A percentile compares a stretch with the other conserved stretches of the same genome.
Conservation (phyloP, 2,113 vertebrate species). For the Bubo bubo region DNA sequence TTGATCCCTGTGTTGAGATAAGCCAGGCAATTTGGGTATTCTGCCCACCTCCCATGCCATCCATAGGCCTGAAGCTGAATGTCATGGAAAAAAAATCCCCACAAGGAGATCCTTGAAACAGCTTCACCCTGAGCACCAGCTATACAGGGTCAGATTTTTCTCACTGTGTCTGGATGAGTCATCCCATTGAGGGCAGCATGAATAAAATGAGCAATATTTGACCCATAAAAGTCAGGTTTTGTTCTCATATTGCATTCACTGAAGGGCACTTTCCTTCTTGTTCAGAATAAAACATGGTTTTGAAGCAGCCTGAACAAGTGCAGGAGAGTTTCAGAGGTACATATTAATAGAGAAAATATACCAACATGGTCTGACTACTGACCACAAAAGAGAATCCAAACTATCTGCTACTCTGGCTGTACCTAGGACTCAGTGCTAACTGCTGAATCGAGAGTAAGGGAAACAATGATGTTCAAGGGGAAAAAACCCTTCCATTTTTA, state of each 20-base stretch:
- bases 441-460: neutral
- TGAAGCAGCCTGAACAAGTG: neutral
- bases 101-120: neutral
- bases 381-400: neutral
- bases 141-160: neutral
- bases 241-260: neutral
- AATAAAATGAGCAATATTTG: slow-evolving; percentile 14
- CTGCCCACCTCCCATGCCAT: neutral
- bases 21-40: neutral
- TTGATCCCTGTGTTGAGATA: neutral
- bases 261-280: neutral
- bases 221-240: neutral
- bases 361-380: neutral
- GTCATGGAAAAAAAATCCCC: neutral
- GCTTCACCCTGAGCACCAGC: neutral
- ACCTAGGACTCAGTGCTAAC: neutral
- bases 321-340: neutral
- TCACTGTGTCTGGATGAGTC: neutral
- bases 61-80: neutral
- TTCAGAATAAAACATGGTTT: neutral
- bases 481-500: neutral
- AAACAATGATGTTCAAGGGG: neutral
- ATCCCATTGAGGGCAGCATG: neutral
- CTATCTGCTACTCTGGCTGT: neutral
- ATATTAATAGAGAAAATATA: neutral